Evolutionary conservation across 2,113 vertebrate species (phyloP).

Genomic region (Chauna torquata): DNA sequence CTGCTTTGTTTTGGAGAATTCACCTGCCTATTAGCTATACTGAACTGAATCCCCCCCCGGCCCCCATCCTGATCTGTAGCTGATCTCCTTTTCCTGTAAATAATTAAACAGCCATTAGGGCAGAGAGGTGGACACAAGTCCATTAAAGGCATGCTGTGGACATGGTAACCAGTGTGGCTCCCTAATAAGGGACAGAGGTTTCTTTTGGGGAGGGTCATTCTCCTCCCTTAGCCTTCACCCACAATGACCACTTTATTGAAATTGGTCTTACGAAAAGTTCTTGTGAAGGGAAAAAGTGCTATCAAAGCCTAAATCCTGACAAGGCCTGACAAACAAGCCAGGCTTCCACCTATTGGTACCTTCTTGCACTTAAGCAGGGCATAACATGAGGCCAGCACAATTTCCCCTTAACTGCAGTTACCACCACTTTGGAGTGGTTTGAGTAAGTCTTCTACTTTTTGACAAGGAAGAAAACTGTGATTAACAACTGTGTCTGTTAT

Average conservation of each 20-base stretch:
- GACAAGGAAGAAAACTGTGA: not conserved
- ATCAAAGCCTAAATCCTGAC: not conserved
- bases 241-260: not conserved
- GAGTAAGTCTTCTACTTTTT: not conserved
- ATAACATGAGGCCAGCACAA: not conserved
- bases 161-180: not conserved
- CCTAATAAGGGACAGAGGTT: not conserved
- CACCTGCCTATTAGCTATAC: not conserved
- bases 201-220: not conserved
- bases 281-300: not conserved
- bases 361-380: not conserved
- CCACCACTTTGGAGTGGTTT: not conserved
- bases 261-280: not conserved
- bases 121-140: not conserved
- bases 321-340: not conserved
- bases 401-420: not conserved
- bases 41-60: not conserved
- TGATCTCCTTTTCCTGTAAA: not conserved
- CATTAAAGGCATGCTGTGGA: not conserved
- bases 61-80: too few species aligned
- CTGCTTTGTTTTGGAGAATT: not conserved
- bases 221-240: not conserved
- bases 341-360: not conserved
- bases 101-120: not conserved
- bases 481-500: not conserved